Evolutionary conservation across 1,140 invertebrate species (phyloP).

Genomic region (Drosophila bifasciata): DNA sequence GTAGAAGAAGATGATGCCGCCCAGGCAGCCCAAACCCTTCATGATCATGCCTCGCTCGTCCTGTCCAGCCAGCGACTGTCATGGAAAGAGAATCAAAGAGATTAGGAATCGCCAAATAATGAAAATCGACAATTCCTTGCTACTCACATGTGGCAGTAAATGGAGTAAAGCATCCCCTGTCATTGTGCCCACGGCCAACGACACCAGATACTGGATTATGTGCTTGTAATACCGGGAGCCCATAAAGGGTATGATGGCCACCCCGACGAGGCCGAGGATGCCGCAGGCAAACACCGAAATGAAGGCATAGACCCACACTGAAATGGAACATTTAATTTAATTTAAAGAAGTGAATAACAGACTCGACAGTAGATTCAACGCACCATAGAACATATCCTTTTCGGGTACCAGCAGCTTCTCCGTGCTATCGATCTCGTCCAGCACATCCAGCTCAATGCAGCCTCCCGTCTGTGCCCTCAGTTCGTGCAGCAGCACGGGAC

Average conservation of each 20-base stretch:
- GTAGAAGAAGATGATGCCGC: slow-evolving; percentile 94
- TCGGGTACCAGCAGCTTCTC: slow-evolving; percentile 24
- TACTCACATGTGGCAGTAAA: slow-evolving; percentile 94
- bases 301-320: slow-evolving; percentile 93
- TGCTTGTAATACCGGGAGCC: slow-evolving; percentile 95
- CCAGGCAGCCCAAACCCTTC: slow-evolving; percentile 92
- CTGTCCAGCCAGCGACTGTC: slow-evolving; percentile 70
- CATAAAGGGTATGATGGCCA: slow-evolving; percentile 95
- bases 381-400: slow-evolving; percentile 79
- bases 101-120: not conserved
- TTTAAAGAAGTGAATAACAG: not conserved
- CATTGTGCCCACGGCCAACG: slow-evolving; percentile 95
- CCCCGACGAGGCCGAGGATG: slow-evolving; percentile 92
- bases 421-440: slow-evolving; percentile 52
- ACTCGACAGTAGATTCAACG: not conserved
- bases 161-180: slow-evolving; percentile 96
- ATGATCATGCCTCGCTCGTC: slow-evolving; percentile 87
- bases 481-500: slow-evolving; percentile 88
- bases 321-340: slow-evolving; percentile 27
- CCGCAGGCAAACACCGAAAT: slow-evolving; percentile 93
- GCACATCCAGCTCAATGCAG: slow-evolving; percentile 84
- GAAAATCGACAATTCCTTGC: not conserved
- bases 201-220: slow-evolving; percentile 95
- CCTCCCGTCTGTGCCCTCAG: slow-evolving; percentile 85
- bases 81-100: not conserved